Percentiles rank a stretch among this genome's conserved stretches.
Conservation (phyloP, 2,113 vertebrate genomes). For the Hippocampus mohnikei region DNA sequence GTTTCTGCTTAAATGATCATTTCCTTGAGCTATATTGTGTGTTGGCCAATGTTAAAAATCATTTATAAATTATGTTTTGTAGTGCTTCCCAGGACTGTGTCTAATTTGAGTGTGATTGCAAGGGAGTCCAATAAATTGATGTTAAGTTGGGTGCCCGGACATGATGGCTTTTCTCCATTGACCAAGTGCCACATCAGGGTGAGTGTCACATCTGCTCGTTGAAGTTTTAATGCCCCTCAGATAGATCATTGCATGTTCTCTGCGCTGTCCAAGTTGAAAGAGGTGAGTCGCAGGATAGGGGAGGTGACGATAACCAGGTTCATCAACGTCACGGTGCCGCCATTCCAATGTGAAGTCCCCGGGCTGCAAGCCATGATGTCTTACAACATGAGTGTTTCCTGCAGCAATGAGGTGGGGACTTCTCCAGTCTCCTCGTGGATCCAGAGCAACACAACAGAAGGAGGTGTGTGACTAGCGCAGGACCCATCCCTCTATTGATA, state of each 20-base stretch:
- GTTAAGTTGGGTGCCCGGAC: constrained; percentile 84
- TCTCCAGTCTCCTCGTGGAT: constrained; percentile 76
- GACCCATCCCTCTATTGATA: neutral
- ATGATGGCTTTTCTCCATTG: constrained; percentile 84
- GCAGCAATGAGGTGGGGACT: constrained; percentile 85
- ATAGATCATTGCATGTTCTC: neutral
- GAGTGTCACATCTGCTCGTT: constrained; percentile 20
- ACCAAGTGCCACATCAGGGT: constrained; percentile 80
- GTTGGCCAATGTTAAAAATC: neutral
- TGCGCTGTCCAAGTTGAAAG: constrained; percentile 70
- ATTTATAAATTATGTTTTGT: constrained; percentile 20
- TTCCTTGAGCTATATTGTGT: neutral
- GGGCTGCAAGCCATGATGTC: constrained; percentile 79
- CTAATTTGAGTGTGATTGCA: constrained; percentile 64
- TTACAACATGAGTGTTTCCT: constrained; percentile 84
- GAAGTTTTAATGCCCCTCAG: accelerated
- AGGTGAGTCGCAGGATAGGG: constrained; percentile 59
- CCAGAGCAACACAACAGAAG: constrained; percentile 83
- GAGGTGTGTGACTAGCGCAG: constrained; percentile 72
- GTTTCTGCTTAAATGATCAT: neutral
- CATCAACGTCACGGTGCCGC: constrained; percentile 74
- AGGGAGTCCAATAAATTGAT: constrained; percentile 69
- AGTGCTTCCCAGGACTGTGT: constrained; percentile 64
- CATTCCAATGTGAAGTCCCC: constrained; percentile 73
- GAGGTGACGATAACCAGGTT: constrained; percentile 58